Percentiles rank a stretch among this genome's conserved stretches.
These are phyloP conservation scores for Pollenia amentaria DNA, from an alignment of 2,888 invertebrate species.

Conservation along the genomic window DNA sequence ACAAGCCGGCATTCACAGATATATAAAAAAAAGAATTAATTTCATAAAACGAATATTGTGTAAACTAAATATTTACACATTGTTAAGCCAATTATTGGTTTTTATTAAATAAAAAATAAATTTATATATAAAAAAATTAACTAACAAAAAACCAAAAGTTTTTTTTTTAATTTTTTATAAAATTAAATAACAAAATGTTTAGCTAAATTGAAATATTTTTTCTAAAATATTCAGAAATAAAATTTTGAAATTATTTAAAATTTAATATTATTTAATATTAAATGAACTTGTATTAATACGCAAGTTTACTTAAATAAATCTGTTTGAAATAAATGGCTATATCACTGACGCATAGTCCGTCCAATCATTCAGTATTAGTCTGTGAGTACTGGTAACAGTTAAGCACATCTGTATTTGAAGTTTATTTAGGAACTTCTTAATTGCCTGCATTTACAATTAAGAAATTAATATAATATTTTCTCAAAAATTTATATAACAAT, in stretches of 20 bases:
- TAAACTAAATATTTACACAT: constrained; percentile 62
- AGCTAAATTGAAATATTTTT: not conserved
- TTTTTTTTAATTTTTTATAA: not conserved
- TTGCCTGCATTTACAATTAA: constrained; percentile 63
- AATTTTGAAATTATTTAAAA: not conserved
- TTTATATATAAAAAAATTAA: not conserved
- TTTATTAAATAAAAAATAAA: not conserved
- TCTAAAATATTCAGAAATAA: not conserved
- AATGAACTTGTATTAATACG: too few species aligned
- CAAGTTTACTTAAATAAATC: constrained; percentile 7
- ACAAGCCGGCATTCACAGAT: not conserved
- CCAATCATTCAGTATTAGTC: not conserved
- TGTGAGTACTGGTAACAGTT: constrained; percentile 12
- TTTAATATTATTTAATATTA: too few species aligned
- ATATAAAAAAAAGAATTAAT: constrained; percentile 20
- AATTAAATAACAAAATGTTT: not conserved
- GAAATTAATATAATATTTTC: constrained; percentile 57
- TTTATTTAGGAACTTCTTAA: constrained; percentile 59
- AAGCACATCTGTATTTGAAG: constrained; percentile 49
- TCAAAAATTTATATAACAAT: constrained; percentile 36
- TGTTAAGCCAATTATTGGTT: constrained; percentile 59
- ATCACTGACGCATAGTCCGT: constrained; percentile 35
- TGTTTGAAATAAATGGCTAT: not conserved
- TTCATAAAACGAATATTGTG: constrained; percentile 47
- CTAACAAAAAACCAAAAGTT: not conserved